These are phyloP conservation scores for Carassius gibelio DNA, from an alignment of 2,113 vertebrate species.

Conservation along the genomic window DNA sequence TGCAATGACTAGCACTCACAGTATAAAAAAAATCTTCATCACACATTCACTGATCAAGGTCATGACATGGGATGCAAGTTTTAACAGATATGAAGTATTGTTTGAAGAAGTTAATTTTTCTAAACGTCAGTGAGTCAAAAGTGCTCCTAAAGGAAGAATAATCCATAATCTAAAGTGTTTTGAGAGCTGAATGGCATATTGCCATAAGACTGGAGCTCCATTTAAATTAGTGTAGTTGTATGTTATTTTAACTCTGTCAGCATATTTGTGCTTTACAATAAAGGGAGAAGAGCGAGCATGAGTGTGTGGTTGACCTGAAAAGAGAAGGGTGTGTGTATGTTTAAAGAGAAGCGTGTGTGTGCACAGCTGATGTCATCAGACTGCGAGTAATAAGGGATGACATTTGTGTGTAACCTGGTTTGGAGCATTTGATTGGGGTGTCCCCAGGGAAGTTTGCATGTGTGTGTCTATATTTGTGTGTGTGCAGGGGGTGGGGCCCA, in stretches of 20 bases:
- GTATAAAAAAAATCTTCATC: background rate
- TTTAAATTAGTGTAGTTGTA: background rate
- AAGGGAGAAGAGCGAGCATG: background rate
- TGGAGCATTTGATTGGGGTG: constrained; percentile 68
- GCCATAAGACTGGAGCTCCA: background rate
- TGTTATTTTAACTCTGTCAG: background rate
- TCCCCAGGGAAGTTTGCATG: constrained; percentile 61
- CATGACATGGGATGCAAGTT: background rate
- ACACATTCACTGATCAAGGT: background rate
- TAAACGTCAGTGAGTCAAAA: background rate
- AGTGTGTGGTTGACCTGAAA: constrained; percentile 21
- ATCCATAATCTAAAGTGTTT: background rate
- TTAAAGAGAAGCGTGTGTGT: constrained; percentile 43
- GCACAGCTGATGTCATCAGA: constrained; percentile 68
- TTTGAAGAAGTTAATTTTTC: background rate
- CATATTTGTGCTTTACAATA: background rate
- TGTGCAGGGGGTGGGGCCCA: constrained; percentile 34
- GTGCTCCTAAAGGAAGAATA: background rate
- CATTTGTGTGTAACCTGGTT: constrained; percentile 78
- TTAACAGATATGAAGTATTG: background rate
- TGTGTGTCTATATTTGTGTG: constrained; percentile 53
- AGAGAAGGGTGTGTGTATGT: background rate
- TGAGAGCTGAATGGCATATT: background rate
- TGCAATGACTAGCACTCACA: background rate
- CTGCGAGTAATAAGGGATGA: constrained; percentile 74